A percentile compares a stretch with the other conserved stretches of the same genome.
Evolutionary conservation across 2,113 vertebrate species (phyloP).

Genomic region (Puntigrus tetrazona): DNA sequence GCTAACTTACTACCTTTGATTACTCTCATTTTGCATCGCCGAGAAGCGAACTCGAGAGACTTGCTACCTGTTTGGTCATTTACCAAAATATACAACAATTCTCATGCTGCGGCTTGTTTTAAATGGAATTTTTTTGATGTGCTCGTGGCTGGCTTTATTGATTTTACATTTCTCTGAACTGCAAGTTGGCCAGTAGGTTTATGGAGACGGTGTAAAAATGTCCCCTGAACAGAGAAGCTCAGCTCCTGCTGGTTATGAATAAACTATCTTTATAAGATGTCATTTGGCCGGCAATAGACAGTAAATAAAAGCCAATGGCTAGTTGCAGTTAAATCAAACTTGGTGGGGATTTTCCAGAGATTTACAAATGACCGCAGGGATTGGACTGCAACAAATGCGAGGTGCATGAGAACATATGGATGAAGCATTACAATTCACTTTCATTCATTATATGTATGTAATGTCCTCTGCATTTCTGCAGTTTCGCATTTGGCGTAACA

Average conservation of each 20-base stretch:
- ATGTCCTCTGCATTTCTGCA: not conserved
- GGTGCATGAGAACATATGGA: not conserved
- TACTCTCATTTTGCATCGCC: constrained; percentile 36
- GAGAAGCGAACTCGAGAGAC: constrained; percentile 23
- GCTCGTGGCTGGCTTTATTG: constrained; percentile 81
- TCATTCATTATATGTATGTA: not conserved
- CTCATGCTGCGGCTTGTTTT: constrained; percentile 40
- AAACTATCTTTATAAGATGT: constrained; percentile 89
- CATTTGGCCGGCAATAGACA: constrained; percentile 89
- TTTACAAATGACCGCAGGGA: constrained; percentile 93
- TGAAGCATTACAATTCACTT: not conserved
- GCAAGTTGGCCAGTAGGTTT: constrained; percentile 78
- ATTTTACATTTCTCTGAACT: constrained; percentile 88
- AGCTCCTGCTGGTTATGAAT: constrained; percentile 85
- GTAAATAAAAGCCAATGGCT: constrained; percentile 95
- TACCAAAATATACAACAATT: constrained; percentile 46
- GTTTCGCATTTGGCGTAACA: not conserved
- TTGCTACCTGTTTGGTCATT: constrained; percentile 5
- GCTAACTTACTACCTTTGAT: constrained; percentile 39
- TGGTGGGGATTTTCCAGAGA: constrained; percentile 88
- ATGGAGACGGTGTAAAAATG: constrained; percentile 85
- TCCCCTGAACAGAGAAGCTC: constrained; percentile 81
- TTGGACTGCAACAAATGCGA: constrained; percentile 51
- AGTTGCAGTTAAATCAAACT: constrained; percentile 94
- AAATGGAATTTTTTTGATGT: constrained; percentile 85